These are phyloP conservation scores for Typhlichthys eigenmanni DNA, from an alignment of 2,797 vertebrate species.

Conservation along the genomic window DNA sequence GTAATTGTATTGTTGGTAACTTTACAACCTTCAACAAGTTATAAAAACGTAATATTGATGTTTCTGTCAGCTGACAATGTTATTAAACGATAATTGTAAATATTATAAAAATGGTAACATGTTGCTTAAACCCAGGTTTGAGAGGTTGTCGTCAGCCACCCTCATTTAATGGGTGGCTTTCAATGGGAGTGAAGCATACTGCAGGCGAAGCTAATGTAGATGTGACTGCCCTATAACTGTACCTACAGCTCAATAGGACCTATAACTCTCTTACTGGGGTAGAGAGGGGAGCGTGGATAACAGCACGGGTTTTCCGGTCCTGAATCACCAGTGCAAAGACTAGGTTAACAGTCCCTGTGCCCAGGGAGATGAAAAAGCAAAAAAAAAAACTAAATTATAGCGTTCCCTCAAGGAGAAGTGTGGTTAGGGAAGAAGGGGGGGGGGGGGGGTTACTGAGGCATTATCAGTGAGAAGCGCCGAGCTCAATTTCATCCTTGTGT, in stretches of 20 bases:
- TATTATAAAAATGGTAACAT: too few relatives aligned
- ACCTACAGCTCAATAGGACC: conserved; percentile 17
- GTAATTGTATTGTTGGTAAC: too few relatives aligned
- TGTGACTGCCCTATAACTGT: too few relatives aligned
- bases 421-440: conserved; percentile 49
- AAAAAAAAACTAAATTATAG: conserved; percentile 72
- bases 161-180: too few relatives aligned
- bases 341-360: conserved; percentile 71
- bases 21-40: too few relatives aligned
- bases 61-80: too few relatives aligned
- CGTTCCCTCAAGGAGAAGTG: conserved; percentile 64
- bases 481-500: conserved; percentile 79
- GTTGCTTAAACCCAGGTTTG: too few relatives aligned
- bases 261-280: conserved; percentile 35
- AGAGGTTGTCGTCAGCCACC: too few relatives aligned
- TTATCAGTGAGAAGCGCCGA: conserved; percentile 70
- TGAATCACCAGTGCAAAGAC: conserved; percentile 68
- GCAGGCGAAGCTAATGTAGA: too few relatives aligned
- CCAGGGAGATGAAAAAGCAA: conserved; percentile 76
- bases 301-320: conserved; percentile 70
- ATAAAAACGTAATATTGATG: too few relatives aligned
- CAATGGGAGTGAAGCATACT: too few relatives aligned
- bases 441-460: conserved; percentile 65
- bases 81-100: too few relatives aligned
- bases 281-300: conserved; percentile 63